Evolutionary conservation across 1,140 invertebrate genomes (phyloP).

Genomic region (Hyles euphorbiae): DNA sequence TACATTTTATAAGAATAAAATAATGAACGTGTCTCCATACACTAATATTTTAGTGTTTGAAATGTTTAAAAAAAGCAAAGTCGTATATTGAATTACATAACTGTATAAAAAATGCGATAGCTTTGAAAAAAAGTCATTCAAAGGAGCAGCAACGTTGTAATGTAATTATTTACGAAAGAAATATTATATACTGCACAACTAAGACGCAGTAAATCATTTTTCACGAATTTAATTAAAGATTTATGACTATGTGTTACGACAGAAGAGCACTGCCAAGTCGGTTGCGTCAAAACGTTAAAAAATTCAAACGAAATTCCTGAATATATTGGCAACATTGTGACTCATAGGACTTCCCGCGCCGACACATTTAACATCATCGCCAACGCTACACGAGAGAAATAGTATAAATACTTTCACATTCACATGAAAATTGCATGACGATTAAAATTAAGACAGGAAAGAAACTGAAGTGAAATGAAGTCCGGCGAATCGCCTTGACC

Average conservation of each 20-base stretch:
- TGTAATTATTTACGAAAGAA: too few relatives aligned
- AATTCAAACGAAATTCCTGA: slow-evolving; percentile 13
- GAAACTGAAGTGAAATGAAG: background rate
- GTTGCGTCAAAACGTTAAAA: slow-evolving; percentile 19
- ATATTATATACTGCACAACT: too few relatives aligned
- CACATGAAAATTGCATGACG: background rate
- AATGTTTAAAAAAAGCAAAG: too few relatives aligned
- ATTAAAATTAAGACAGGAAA: slow-evolving; percentile 1
- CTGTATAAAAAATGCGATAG: too few relatives aligned
- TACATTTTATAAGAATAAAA: too few relatives aligned
- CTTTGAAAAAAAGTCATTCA: too few relatives aligned
- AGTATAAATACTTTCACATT: background rate
- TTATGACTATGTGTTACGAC: background rate
- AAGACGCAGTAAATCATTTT: too few relatives aligned
- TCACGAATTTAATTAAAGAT: slow-evolving; percentile 5
- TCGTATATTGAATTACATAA: too few relatives aligned
- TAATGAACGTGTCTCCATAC: too few relatives aligned
- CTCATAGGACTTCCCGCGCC: slow-evolving; percentile 18
- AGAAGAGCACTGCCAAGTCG: slow-evolving; percentile 18
- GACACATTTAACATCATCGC: slow-evolving; percentile 3
- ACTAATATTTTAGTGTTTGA: too few relatives aligned
- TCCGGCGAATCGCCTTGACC: slow-evolving; percentile 13
- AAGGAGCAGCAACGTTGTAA: too few relatives aligned
- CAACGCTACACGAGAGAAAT: background rate
- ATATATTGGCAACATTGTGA: slow-evolving; percentile 10